These are phyloP conservation scores for Suillia variegata DNA, from an alignment of 2,888 invertebrate species.

Conservation along the genomic window DNA sequence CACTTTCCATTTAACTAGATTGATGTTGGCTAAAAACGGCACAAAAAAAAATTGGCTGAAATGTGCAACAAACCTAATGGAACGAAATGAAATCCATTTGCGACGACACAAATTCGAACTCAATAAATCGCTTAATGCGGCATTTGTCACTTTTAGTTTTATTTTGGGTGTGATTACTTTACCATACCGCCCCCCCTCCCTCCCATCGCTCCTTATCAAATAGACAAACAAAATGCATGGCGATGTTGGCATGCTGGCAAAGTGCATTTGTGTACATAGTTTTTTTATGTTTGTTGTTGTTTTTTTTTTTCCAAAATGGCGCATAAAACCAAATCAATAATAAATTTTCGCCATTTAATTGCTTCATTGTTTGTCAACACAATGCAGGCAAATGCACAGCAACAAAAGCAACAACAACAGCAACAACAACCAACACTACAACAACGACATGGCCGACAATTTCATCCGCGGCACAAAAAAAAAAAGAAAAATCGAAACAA, in stretches of 20 bases:
- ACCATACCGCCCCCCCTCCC: too few species aligned
- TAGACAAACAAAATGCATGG: background rate
- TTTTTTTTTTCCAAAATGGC: background rate
- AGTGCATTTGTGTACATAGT: too few species aligned
- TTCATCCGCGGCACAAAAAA: too few species aligned
- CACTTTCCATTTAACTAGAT: too few species aligned
- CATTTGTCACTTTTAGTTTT: background rate
- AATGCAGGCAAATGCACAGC: background rate
- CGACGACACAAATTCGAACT: background rate
- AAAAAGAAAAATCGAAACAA: too few species aligned
- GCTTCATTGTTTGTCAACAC: background rate
- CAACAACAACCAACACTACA: background rate
- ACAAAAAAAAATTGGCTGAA: background rate
- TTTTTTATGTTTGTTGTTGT: background rate
- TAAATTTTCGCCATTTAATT: background rate
- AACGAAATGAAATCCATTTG: background rate
- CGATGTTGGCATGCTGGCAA: too few species aligned
- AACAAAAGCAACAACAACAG: background rate
- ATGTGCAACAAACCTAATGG: background rate
- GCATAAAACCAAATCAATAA: slow-evolving; percentile 3
- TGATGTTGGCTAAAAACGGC: too few species aligned
- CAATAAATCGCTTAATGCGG: slow-evolving; percentile 3
- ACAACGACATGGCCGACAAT: too few species aligned
- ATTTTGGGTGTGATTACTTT: too few species aligned
- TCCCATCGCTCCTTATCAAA: too few species aligned